A percentile compares a stretch with the other conserved stretches of the same genome.
phyloP scores from a whole-genome alignment of 2,797 vertebrate species.

The Pipistrellus pipistrellus region DNA sequence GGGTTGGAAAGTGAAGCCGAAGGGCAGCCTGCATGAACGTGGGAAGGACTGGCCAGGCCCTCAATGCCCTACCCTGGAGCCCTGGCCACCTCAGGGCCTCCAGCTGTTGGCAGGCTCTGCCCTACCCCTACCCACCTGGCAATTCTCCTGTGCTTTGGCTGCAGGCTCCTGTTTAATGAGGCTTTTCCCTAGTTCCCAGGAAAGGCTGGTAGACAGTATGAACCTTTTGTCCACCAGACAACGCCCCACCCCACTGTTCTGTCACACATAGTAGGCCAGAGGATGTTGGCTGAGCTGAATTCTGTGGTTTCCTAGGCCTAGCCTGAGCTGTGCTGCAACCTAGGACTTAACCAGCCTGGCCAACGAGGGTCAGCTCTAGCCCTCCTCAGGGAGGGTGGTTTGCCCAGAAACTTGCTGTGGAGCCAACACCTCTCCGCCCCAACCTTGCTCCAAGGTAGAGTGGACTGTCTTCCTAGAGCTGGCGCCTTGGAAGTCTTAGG shows the following conservation, averaged over 20 bases:
- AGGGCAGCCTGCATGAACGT: neutral
- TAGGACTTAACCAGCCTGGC: neutral
- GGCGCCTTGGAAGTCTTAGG: neutral
- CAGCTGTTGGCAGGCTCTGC: neutral
- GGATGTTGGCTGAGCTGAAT: neutral
- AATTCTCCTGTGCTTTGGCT: conserved; percentile 52
- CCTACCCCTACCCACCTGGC: conserved; percentile 45
- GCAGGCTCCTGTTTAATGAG: conserved; percentile 43
- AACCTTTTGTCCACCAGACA: neutral
- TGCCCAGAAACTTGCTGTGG: neutral
- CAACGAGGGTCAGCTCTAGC: neutral
- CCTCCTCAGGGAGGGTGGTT: neutral
- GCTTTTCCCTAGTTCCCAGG: conserved; percentile 28
- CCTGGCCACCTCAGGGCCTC: conserved; percentile 7
- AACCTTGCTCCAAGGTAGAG: neutral
- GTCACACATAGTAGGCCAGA: neutral
- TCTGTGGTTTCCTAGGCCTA: neutral
- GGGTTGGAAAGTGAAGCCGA: neutral
- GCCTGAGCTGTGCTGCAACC: neutral
- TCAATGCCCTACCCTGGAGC: neutral
- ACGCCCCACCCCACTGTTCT: neutral
- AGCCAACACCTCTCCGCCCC: neutral
- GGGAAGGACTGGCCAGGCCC: conserved; percentile 19
- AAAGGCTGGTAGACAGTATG: conserved; percentile 4
- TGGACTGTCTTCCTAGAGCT: neutral